A percentile compares a stretch with the other conserved stretches of the same genome.
Conservation (phyloP, 1,140 invertebrate genomes). For the Drosophila aff. region DNA sequence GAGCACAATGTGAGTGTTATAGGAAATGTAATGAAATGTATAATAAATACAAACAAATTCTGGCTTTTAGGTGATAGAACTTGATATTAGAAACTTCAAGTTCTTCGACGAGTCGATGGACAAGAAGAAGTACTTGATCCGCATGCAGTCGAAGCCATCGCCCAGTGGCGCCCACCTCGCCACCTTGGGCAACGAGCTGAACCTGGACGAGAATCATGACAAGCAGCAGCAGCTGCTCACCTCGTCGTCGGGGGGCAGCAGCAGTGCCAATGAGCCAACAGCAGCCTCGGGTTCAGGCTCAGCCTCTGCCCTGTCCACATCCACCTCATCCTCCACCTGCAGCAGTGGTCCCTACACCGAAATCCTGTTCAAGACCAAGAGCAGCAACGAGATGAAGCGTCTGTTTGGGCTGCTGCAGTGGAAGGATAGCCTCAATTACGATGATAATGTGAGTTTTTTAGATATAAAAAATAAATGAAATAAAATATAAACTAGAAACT, state of each 20-base stretch:
- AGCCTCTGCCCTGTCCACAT: slow-evolving; percentile 34
- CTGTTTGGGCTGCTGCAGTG: slow-evolving; percentile 79
- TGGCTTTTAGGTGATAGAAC: slow-evolving; percentile 73
- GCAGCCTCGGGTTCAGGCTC: slow-evolving; percentile 13
- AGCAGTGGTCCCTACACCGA: slow-evolving; percentile 73
- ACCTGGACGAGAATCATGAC: slow-evolving; percentile 68
- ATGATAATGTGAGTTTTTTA: slow-evolving; percentile 64
- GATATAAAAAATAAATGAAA: not conserved
- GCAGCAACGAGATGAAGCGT: slow-evolving; percentile 79
- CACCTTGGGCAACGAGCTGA: slow-evolving; percentile 75
- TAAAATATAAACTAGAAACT: no score
- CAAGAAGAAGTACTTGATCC: slow-evolving; percentile 83
- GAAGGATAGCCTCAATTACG: slow-evolving; percentile 81
- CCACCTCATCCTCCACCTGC: slow-evolving; percentile 30
- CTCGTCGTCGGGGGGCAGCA: slow-evolving; percentile 71
- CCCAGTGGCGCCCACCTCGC: slow-evolving; percentile 66
- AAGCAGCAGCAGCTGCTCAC: slow-evolving; percentile 61
- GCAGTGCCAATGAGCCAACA: slow-evolving; percentile 56
- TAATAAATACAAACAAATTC: no score
- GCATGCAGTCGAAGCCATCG: slow-evolving; percentile 81
- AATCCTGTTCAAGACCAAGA: slow-evolving; percentile 82
- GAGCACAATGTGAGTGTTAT: slow-evolving; percentile 72
- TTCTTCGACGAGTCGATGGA: slow-evolving; percentile 81
- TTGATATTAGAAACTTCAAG: slow-evolving; percentile 84
- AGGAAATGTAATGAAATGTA: not conserved